phyloP scores from a whole-genome alignment of 2,113 vertebrate species.

The Picathartes gymnocephalus region DNA sequence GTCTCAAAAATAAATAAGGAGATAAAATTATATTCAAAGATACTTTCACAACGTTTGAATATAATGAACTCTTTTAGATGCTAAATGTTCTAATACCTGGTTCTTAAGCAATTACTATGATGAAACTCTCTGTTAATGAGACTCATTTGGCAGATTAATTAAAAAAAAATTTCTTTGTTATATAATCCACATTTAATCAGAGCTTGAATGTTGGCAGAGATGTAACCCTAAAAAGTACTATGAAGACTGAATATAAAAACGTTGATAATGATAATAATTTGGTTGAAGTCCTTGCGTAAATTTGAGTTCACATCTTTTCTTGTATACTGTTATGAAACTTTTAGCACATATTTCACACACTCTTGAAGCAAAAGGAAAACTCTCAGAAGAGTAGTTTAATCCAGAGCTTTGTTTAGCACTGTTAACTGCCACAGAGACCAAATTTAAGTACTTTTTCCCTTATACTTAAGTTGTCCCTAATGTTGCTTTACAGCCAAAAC shows the following conservation, averaged over 20 bases:
- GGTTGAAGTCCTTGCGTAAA: neutral
- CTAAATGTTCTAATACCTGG: neutral
- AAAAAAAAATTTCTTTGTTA: neutral
- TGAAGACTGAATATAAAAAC: neutral
- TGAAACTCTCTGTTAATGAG: neutral
- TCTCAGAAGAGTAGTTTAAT: neutral
- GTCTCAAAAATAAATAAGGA: neutral
- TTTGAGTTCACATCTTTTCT: neutral
- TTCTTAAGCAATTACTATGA: neutral
- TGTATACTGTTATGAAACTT: neutral
- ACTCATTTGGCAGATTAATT: neutral
- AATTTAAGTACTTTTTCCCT: neutral
- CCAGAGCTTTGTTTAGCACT: neutral
- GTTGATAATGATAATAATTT: neutral
- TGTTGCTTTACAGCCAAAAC: neutral
- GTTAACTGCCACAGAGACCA: neutral
- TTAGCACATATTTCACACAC: neutral
- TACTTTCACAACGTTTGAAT: neutral
- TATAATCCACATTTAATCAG: neutral
- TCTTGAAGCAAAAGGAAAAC: neutral
- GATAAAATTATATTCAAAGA: neutral
- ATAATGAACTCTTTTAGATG: neutral
- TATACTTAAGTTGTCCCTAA: neutral
- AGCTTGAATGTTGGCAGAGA: neutral
- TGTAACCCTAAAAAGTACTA: neutral